Base-by-base conservation (phyloP, 2,113 vertebrate genomes). In the Paedocypris sp. region DNA sequence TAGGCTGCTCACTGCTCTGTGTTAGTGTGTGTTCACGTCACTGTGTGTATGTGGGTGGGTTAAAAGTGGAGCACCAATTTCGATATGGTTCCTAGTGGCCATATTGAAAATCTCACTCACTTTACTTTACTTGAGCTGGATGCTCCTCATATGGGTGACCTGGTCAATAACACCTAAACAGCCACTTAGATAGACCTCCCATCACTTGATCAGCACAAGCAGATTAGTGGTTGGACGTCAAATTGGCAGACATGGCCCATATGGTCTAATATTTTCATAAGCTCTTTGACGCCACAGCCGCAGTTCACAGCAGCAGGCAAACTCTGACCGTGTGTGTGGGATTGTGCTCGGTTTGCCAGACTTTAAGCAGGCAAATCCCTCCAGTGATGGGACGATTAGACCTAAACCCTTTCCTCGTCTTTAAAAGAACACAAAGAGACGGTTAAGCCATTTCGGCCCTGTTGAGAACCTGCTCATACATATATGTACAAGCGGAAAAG, bases 141-240 rank as follows among this genome's bases (percentile, higher is more conserved):
- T n/a, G n/a, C n/a, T n/a, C n/a, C n/a, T n/a, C n/a, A n/a, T n/a
- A n/a, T n/a, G n/a, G n/a, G n/a, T n/a, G n/a, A n/a, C n/a, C n/a
- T n/a, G n/a, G n/a, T n/a, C n/a, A n/a, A n/a, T n/a, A n/a, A n/a
- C n/a, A n/a, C n/a, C n/a, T n/a, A n/a, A n/a, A n/a, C n/a, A n/a
- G n/a, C n/a, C n/a, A 47, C 46, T 51, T 41, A 23, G 46, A 20
- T 65, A 45, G 51, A 64, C 22, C 18, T 12, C 19, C 39, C 42
- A 31, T 69, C 63, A 67, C 58, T 56, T 66, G 63, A 67, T 62
- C 49, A 13, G 18, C 5, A 50, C 36, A 56, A 38, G 52, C 43
- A 64, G 60, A 64, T 67, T 63, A 60, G 16, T 6, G 45, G 35
- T 23, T n/a, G 7, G 18, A 33, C n/a, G 54, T 36, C 62, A 52